Base-by-base conservation (phyloP, 1,140 invertebrate genomes). In the Solenopsis fugax region DNA sequence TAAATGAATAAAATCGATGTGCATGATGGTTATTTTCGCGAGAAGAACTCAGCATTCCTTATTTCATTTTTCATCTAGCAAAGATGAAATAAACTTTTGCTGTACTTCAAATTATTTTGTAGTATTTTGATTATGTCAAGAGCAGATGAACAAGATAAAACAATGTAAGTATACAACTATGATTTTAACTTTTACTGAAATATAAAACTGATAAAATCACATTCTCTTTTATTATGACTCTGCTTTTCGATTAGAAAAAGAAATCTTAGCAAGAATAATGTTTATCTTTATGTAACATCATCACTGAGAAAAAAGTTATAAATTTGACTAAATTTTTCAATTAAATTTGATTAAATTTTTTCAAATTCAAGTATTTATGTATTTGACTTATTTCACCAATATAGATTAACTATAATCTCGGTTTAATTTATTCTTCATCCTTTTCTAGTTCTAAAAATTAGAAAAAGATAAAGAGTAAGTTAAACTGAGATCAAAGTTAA, bases 51-150 rank as follows among this genome's bases (percentile, higher is more conserved):
- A 54, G 5, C 1, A 29, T 54, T 56, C 0, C 52, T 54, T 45
- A 56, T 41, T 45, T 16, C 0, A 9, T 50, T 84, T 71, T 62
- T 16, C 41, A 65, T 29, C 10, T 18, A 86, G 13, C 18, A 58
- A 86, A 29, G 18, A 80, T 12, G 18, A 56, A 86, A 80, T 58
- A 86, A 64, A 41, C 9, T 48, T 86, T 78, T 54, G 9, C 54
- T 21, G 24, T 50, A 86, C 1, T 24, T 50, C 9, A 69, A 60
- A 62, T 34, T 71, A n/a, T 16, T 50, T 75, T 52, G 1, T 85
- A 9, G 9, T 45, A 75, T 75, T 52, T n/a, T 41, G 41, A 9
- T 52, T 37, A 4, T 60, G 50, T 16, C 13, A 60, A 9, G 18
- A 45, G 18, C n/a, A 54, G 4, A 16, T n/a, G 13, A 62, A 29